These are phyloP conservation scores for Zaprionus lineosus DNA, from an alignment of 2,888 invertebrate species.

Conservation along the genomic window DNA sequence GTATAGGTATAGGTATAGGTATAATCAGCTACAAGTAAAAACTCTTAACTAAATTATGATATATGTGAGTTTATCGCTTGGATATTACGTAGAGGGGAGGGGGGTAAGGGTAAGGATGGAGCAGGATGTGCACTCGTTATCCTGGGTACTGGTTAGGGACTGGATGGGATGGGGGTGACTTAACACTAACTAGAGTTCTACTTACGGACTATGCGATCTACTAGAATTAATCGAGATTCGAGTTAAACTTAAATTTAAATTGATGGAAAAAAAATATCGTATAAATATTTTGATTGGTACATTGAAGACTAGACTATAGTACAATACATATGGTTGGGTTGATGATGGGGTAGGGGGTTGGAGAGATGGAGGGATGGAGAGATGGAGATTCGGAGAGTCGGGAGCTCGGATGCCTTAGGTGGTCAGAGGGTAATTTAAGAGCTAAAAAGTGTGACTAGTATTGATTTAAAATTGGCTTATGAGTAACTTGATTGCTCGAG, in stretches of 20 bases:
- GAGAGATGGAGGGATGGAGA: not conserved
- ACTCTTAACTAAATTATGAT: conserved; percentile 42
- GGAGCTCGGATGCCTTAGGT: conserved; percentile 49
- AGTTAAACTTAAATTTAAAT: conserved; percentile 25
- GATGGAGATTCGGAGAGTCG: not conserved
- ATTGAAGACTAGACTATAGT: conserved; percentile 68
- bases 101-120: conserved; percentile 7
- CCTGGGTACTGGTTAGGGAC: conserved; percentile 8
- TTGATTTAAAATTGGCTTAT: conserved; percentile 74
- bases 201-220: conserved; percentile 51
- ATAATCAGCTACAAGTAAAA: conserved; percentile 50
- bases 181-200: conserved; percentile 54
- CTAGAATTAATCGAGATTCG: no score
- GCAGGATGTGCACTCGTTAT: conserved; percentile 1
- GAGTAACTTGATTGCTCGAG: conserved; percentile 49
- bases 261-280: conserved; percentile 39
- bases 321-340: conserved; percentile 10
- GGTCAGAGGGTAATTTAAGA: conserved; percentile 53
- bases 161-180: no score
- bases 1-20: conserved; percentile 7
- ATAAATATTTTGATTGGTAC: conserved; percentile 46
- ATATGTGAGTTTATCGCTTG: not conserved
- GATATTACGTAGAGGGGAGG: not conserved
- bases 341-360: not conserved
- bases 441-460: conserved; percentile 66